Conservation (phyloP, 30 jellyfish, hydroid and myxozoan genomes). For the Mastigias papua region DNA sequence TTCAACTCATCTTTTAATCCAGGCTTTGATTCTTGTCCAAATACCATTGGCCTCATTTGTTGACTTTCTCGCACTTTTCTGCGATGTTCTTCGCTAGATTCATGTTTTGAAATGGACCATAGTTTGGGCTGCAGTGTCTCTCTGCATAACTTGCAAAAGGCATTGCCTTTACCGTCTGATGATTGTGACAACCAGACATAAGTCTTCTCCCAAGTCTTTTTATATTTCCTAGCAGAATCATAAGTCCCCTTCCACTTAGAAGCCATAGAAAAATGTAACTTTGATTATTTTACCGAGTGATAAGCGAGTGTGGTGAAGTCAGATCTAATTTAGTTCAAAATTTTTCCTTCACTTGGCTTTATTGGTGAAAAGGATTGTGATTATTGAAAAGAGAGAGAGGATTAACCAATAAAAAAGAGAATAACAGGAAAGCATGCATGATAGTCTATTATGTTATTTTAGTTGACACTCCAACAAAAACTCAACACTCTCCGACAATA, state of each 20-base stretch:
- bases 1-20: conserved; percentile 37
- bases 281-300: neutral
- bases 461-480: too few relatives aligned
- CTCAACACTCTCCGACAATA: neutral
- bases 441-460: neutral
- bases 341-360: neutral
- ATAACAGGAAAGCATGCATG: neutral
- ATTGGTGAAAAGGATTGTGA: neutral
- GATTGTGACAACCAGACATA: conserved; percentile 65
- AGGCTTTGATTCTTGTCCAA: neutral
- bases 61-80: conserved; percentile 28
- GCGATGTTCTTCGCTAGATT: conserved; percentile 21
- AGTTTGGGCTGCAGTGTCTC: conserved; percentile 39
- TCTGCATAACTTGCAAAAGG: conserved; percentile 44
- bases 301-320: neutral
- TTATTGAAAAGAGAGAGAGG: neutral
- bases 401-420: neutral
- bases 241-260: conserved; percentile 55
- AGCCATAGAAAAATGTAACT: conserved; percentile 15
- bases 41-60: conserved; percentile 51
- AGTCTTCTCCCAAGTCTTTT: conserved; percentile 61
- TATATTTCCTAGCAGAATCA: conserved; percentile 39
- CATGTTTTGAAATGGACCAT: conserved; percentile 60
- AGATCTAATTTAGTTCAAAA: neutral
- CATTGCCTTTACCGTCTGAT: conserved; percentile 61